A percentile compares a stretch with the other conserved stretches of the same genome.
phyloP scores from a whole-genome alignment of 30 jellyfish, hydroid and myxozoan genomes.

The Chironex yamaguchii region DNA sequence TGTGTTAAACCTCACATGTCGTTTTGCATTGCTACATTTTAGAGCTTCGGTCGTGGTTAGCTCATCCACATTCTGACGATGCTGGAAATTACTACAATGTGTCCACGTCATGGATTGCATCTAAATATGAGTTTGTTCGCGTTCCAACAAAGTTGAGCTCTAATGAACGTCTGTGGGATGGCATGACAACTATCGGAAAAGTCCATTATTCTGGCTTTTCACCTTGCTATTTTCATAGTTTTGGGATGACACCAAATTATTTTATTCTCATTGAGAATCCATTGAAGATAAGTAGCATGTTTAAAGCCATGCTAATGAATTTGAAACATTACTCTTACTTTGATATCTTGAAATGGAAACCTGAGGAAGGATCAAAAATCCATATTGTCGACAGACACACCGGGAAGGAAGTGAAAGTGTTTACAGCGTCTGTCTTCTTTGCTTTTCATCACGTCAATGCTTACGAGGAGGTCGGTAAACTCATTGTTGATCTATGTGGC shows the following conservation, averaged over 20 bases:
- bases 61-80: constrained; percentile 73
- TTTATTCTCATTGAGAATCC: constrained; percentile 77
- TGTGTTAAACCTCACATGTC: too few relatives aligned
- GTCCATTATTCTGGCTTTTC: constrained; percentile 63
- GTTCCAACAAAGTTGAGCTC: constrained; percentile 33
- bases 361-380: constrained; percentile 57
- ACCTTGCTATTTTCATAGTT: constrained; percentile 78
- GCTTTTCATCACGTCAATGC: constrained; percentile 82
- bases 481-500: constrained; percentile 72
- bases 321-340: constrained; percentile 50
- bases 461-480: constrained; percentile 53
- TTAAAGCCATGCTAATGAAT: constrained; percentile 60
- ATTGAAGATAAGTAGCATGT: constrained; percentile 4
- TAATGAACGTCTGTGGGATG: constrained; percentile 40
- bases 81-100: constrained; percentile 57
- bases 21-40: too few relatives aligned
- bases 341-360: constrained; percentile 79
- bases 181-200: constrained; percentile 33
- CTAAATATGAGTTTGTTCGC: constrained; percentile 37
- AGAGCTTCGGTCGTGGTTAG: constrained; percentile 70
- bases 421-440: constrained; percentile 23
- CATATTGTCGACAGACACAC: constrained; percentile 66
- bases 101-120: background rate
- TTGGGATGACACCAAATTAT: constrained; percentile 71
- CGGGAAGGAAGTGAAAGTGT: constrained; percentile 51